Evolutionary conservation across 2,888 invertebrate genomes (phyloP).

Genomic region (Stegana nigrithorax): DNA sequence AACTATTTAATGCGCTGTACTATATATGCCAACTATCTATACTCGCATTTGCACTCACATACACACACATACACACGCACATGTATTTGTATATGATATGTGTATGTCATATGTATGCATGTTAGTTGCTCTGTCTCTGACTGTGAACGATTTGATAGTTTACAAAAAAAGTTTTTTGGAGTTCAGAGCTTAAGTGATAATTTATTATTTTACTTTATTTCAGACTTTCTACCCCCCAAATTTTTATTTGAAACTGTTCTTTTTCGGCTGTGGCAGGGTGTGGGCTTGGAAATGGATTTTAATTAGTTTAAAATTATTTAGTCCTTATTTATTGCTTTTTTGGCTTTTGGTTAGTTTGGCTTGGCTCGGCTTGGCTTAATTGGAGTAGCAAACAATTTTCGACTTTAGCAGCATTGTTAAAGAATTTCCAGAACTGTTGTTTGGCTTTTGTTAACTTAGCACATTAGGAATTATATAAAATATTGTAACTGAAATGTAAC

Average conservation of each 20-base stretch:
- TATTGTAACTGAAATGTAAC: too few relatives aligned
- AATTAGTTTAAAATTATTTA: slow-evolving; percentile 40
- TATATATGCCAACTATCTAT: slow-evolving; percentile 1
- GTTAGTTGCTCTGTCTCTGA: too few relatives aligned
- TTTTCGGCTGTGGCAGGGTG: too few relatives aligned
- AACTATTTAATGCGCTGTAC: not conserved
- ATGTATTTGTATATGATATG: not conserved
- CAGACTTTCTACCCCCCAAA: not conserved
- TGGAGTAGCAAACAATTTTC: too few relatives aligned
- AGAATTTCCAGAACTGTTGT: too few relatives aligned
- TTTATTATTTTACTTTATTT: slow-evolving; percentile 39
- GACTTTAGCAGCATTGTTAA: too few relatives aligned
- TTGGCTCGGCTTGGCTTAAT: too few relatives aligned
- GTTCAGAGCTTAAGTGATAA: slow-evolving; percentile 36
- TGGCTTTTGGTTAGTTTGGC: too few relatives aligned
- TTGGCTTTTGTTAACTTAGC: too few relatives aligned
- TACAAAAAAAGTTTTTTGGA: not conserved
- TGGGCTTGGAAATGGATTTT: slow-evolving; percentile 21
- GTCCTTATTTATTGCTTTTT: slow-evolving; percentile 19
- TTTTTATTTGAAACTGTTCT: too few relatives aligned
- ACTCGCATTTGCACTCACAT: not conserved
- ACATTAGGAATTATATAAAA: too few relatives aligned
- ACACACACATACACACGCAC: not conserved
- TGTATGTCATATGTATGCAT: not conserved
- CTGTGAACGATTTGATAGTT: too few relatives aligned